A percentile compares a stretch with the other conserved stretches of the same genome.
These are phyloP conservation scores for Ephialtes manifestator DNA, from an alignment of 2,888 invertebrate species.

Conservation along the genomic window DNA sequence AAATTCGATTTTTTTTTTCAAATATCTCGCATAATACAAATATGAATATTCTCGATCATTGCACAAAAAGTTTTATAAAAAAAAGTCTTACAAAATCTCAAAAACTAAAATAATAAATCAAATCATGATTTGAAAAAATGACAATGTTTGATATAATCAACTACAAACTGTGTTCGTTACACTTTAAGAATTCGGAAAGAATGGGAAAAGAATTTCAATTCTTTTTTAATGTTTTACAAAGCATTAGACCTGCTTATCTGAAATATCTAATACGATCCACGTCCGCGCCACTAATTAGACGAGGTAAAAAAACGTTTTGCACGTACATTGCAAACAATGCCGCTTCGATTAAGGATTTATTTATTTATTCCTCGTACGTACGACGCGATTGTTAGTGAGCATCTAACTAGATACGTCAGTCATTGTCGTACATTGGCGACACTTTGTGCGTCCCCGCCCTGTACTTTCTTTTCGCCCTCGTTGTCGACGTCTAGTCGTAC, in stretches of 20 bases:
- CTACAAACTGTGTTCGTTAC: too few relatives aligned
- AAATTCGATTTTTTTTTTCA: too few relatives aligned
- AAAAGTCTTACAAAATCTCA: too few relatives aligned
- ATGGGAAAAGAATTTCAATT: not conserved
- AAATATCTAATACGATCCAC: constrained; percentile 34
- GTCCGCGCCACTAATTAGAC: constrained; percentile 59
- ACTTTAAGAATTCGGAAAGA: too few relatives aligned
- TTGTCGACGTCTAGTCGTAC: not conserved
- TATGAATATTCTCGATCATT: too few relatives aligned
- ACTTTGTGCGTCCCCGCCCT: constrained; percentile 2
- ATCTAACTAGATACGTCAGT: constrained; percentile 26
- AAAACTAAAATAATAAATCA: too few relatives aligned
- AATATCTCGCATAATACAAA: too few relatives aligned
- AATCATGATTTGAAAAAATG: too few relatives aligned
- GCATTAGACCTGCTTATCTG: not conserved
- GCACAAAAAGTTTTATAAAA: too few relatives aligned
- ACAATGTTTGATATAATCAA: too few relatives aligned
- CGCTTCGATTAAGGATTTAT: constrained; percentile 49
- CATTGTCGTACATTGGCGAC: not conserved
- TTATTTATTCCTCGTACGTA: constrained; percentile 54
- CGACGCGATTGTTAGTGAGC: constrained; percentile 53
- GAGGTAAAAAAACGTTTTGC: constrained; percentile 36
- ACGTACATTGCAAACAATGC: constrained; percentile 32
- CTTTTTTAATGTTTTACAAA: not conserved
- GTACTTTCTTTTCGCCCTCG: constrained; percentile 60